Conservation (phyloP, 1,140 invertebrate species). For the Probaryconus sp. region DNA sequence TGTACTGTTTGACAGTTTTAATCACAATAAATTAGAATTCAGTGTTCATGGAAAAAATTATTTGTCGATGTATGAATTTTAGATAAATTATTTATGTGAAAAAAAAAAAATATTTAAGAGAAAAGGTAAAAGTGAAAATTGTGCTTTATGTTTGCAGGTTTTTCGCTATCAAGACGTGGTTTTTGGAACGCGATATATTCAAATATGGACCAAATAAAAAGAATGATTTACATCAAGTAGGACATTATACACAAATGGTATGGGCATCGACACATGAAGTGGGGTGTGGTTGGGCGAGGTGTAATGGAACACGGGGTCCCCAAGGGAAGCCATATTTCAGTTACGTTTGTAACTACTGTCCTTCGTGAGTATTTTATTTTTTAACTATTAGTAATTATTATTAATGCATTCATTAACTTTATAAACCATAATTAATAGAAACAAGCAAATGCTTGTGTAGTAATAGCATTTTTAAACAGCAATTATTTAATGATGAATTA, state of each 20-base stretch:
- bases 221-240: slow-evolving; percentile 82
- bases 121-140: slow-evolving; percentile 2
- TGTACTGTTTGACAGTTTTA: too few species aligned
- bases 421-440: not conserved
- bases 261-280: slow-evolving; percentile 89
- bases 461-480: too few species aligned
- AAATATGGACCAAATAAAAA: slow-evolving; percentile 81
- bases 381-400: not conserved
- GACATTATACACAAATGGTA: slow-evolving; percentile 91
- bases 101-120: too few species aligned
- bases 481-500: too few species aligned
- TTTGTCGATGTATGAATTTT: too few species aligned
- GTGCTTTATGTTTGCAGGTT: slow-evolving; percentile 81
- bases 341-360: slow-evolving; percentile 93
- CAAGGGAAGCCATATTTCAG: slow-evolving; percentile 84
- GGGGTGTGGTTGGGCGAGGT: slow-evolving; percentile 87
- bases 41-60: too few species aligned
- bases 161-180: slow-evolving; percentile 89
- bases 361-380: slow-evolving; percentile 82
- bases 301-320: slow-evolving; percentile 78
- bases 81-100: too few species aligned
- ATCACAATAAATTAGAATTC: too few species aligned
- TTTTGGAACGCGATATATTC: slow-evolving; percentile 86
- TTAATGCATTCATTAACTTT: too few species aligned
- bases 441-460: too few species aligned